phyloP scores from a whole-genome alignment of 64 coral and sea anemone species.

The Pocillopora verrucosa region DNA sequence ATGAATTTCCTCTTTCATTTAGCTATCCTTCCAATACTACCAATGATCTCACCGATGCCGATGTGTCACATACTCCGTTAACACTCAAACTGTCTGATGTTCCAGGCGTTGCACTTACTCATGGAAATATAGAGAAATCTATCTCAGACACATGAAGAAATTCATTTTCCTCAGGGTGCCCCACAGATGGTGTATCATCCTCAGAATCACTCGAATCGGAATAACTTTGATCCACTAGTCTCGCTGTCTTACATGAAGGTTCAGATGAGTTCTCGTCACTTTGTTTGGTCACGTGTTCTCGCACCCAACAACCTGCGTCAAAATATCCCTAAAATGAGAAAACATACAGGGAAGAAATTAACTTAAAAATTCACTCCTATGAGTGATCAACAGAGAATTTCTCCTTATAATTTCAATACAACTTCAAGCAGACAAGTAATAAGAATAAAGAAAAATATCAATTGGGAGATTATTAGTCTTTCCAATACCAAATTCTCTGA shows the following conservation, averaged over 20 bases:
- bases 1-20: no score
- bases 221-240: conserved; percentile 40
- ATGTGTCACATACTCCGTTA: neutral
- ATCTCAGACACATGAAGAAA: conserved; percentile 57
- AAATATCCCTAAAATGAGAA: conserved; percentile 58
- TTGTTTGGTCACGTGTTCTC: conserved; percentile 29
- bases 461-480: no score
- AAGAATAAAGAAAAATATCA: neutral
- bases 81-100: neutral
- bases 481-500: no score
- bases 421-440: neutral
- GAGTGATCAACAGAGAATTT: no score
- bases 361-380: no score
- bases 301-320: conserved; percentile 66
- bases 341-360: neutral
- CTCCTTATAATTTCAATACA: neutral
- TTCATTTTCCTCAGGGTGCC: conserved; percentile 4
- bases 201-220: conserved; percentile 61
- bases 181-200: conserved; percentile 20
- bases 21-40: no score
- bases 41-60: neutral
- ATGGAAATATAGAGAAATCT: conserved; percentile 70
- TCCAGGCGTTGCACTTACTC: neutral
- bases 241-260: neutral
- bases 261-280: conserved; percentile 11